These are phyloP conservation scores for Metallyticus violacea DNA, from an alignment of 2,888 invertebrate species.

Conservation along the genomic window DNA sequence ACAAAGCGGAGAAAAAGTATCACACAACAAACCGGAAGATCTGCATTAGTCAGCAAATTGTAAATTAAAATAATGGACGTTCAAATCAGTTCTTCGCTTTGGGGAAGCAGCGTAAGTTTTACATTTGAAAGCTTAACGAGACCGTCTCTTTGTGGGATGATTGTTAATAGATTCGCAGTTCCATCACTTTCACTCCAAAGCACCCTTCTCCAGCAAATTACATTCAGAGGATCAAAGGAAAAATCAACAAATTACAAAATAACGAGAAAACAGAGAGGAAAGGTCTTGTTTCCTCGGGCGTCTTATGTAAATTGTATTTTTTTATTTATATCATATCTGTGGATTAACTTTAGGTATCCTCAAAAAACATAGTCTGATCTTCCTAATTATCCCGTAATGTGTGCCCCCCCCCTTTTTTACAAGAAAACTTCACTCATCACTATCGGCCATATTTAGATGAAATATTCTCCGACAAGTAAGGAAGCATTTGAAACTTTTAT, in stretches of 20 bases:
- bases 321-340: too few relatives aligned
- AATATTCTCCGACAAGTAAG: too few relatives aligned
- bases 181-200: not conserved
- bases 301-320: not conserved
- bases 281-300: not conserved
- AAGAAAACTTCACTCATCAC: too few relatives aligned
- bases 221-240: not conserved
- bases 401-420: too few relatives aligned
- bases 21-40: too few relatives aligned
- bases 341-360: too few relatives aligned
- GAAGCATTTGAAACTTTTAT: too few relatives aligned
- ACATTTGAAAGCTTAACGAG: not conserved
- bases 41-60: not conserved
- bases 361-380: too few relatives aligned
- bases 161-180: not conserved
- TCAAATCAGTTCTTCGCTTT: not conserved
- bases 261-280: not conserved
- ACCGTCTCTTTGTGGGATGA: not conserved
- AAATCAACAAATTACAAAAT: not conserved
- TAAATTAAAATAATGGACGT: not conserved
- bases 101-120: too few relatives aligned
- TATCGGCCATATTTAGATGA: too few relatives aligned
- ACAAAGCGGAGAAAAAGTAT: too few relatives aligned
- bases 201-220: not conserved
- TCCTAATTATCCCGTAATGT: too few relatives aligned